A percentile compares a stretch with the other conserved stretches of the same genome.
phyloP scores from a whole-genome alignment of 2,888 invertebrate species.

The Urechis unicinctus region DNA sequence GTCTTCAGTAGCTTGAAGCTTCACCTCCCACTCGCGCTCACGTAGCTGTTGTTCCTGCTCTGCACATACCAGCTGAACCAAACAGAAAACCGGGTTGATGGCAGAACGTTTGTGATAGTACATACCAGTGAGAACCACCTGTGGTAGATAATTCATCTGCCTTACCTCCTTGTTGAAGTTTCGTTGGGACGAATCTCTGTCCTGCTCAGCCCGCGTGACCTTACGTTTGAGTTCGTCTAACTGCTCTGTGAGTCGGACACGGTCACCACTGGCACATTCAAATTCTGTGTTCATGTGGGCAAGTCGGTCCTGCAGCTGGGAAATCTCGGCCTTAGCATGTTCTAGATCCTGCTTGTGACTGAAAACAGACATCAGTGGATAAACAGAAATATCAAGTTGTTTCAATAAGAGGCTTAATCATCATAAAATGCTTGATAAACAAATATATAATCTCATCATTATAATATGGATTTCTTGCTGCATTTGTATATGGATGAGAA shows the following conservation, averaged over 20 bases:
- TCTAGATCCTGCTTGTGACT: slow-evolving; percentile 32
- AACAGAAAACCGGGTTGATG: too few relatives aligned
- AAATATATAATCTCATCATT: too few relatives aligned
- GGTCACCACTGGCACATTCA: slow-evolving; percentile 34
- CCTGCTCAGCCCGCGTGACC: slow-evolving; percentile 29
- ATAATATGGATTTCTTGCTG: too few relatives aligned
- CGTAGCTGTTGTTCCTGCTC: slow-evolving; percentile 37
- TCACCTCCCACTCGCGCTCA: slow-evolving; percentile 36
- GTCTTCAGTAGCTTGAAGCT: slow-evolving; percentile 42
- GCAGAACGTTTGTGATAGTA: too few relatives aligned
- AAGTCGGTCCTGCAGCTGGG: slow-evolving; percentile 32
- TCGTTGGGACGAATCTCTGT: slow-evolving; percentile 37
- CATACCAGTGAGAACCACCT: too few relatives aligned
- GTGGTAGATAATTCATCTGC: too few relatives aligned
- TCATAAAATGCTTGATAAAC: too few relatives aligned
- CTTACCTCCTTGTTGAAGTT: slow-evolving; percentile 44
- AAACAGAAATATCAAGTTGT: not conserved
- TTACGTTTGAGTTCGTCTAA: slow-evolving; percentile 37
- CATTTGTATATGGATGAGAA: too few relatives aligned
- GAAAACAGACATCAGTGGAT: not conserved
- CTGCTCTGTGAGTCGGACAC: slow-evolving; percentile 30
- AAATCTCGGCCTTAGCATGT: slow-evolving; percentile 29
- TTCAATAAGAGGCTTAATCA: not conserved
- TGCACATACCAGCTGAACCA: slow-evolving; percentile 9
- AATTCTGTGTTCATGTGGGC: slow-evolving; percentile 32